Evolutionary conservation across 2,888 invertebrate species (phyloP).

Genomic region (Callyntrura sp.): DNA sequence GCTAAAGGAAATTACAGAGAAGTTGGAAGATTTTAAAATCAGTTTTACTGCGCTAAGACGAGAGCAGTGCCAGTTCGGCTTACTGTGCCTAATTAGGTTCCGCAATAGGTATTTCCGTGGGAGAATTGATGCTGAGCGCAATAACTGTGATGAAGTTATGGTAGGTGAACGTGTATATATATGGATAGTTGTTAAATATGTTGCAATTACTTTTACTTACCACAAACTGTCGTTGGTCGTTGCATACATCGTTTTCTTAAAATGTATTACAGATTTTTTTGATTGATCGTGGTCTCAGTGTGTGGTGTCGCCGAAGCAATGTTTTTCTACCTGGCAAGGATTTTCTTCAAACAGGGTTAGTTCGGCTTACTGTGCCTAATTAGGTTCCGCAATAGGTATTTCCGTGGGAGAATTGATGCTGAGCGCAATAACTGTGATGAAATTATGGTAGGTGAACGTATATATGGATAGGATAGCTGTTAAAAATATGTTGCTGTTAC

Average conservation of each 20-base stretch:
- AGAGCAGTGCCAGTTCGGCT: constrained; percentile 60
- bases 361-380: constrained; percentile 76
- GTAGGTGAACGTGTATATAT: too few relatives aligned
- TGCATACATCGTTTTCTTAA: constrained; percentile 36
- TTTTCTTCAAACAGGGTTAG: constrained; percentile 15
- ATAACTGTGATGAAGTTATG: background rate
- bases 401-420: constrained; percentile 78
- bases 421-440: constrained; percentile 19
- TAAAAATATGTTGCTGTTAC: too few relatives aligned
- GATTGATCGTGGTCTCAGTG: constrained; percentile 92
- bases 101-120: constrained; percentile 61
- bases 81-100: constrained; percentile 65
- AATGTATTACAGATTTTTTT: constrained; percentile 88
- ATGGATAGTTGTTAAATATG: too few relatives aligned
- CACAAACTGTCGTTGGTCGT: background rate
- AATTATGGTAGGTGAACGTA: constrained; percentile 7
- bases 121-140: constrained; percentile 75
- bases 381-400: constrained; percentile 9
- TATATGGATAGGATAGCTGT: too few relatives aligned
- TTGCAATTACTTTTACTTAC: too few relatives aligned
- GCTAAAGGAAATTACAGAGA: background rate
- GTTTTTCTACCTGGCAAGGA: constrained; percentile 8
- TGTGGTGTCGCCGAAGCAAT: constrained; percentile 62
- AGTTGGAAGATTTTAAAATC: background rate
- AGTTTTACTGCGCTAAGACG: background rate